Evolutionary conservation across 1,140 invertebrate genomes (phyloP).

Genomic region (Euwallacea fornicatus): DNA sequence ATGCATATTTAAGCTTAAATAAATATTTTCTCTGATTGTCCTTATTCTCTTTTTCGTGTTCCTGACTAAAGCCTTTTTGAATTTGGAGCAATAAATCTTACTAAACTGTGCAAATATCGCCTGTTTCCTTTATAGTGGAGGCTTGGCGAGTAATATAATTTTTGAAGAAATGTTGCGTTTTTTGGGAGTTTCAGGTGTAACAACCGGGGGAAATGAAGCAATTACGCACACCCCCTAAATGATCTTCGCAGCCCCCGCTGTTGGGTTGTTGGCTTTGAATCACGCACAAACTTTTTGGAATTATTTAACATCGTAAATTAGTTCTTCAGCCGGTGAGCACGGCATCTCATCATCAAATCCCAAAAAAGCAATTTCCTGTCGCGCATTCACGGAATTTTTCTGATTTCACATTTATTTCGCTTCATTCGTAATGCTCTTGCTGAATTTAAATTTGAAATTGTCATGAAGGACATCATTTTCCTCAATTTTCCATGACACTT

Average conservation of each 20-base stretch:
- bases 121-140: no score
- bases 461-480: background rate
- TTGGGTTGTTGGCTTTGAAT: no score
- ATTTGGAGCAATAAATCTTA: no score
- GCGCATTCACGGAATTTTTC: slow-evolving; percentile 1
- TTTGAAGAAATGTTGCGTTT: no score
- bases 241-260: no score
- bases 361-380: slow-evolving; percentile 16
- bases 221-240: no score
- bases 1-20: slow-evolving; percentile 21
- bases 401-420: slow-evolving; percentile 17
- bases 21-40: slow-evolving; percentile 23
- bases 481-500: slow-evolving; percentile 4
- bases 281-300: no score
- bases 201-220: no score
- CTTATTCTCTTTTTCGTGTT: slow-evolving; percentile 16
- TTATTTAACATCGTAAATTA: background rate
- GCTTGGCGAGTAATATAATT: no score
- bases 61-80: background rate
- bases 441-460: slow-evolving; percentile 4
- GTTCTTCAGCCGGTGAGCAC: background rate
- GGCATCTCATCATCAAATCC: background rate
- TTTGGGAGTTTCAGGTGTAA: no score
- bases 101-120: no score
- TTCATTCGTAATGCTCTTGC: slow-evolving; percentile 18